phyloP scores from a whole-genome alignment of 2,797 vertebrate genomes.

The Selene dorsalis region DNA sequence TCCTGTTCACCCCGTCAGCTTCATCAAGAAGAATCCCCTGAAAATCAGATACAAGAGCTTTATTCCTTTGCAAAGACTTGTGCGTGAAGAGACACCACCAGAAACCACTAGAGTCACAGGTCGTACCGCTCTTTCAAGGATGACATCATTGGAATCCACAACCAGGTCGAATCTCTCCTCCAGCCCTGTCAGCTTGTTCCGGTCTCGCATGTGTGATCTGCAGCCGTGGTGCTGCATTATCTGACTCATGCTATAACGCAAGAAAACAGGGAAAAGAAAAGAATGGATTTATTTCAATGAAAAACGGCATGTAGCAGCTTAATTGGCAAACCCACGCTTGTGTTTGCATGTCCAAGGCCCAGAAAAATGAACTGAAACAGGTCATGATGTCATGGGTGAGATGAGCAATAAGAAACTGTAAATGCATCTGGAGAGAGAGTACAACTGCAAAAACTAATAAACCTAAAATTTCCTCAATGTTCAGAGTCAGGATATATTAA shows the following conservation, averaged over 20 bases:
- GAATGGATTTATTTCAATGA: not conserved
- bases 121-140: slow-evolving; percentile 95
- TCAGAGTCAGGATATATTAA: not conserved
- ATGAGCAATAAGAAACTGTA: not conserved
- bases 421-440: not conserved
- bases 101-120: not conserved
- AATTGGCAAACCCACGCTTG: not conserved
- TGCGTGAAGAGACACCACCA: not conserved
- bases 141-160: slow-evolving; percentile 93
- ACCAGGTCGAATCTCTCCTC: slow-evolving; percentile 96
- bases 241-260: slow-evolving; percentile 91
- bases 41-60: slow-evolving; percentile 36
- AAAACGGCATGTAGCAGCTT: not conserved
- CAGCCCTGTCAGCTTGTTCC: slow-evolving; percentile 87
- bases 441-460: not conserved
- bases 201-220: slow-evolving; percentile 87
- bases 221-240: slow-evolving; percentile 96
- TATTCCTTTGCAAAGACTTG: slow-evolving; percentile 1
- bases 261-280: slow-evolving; percentile 18
- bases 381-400: not conserved
- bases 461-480: not conserved
- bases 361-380: not conserved
- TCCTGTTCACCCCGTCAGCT: slow-evolving; percentile 92
- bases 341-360: not conserved
- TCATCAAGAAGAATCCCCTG: slow-evolving; percentile 96